Conservation (phyloP, 2,113 vertebrate genomes). For the Peromyscus californicus region DNA sequence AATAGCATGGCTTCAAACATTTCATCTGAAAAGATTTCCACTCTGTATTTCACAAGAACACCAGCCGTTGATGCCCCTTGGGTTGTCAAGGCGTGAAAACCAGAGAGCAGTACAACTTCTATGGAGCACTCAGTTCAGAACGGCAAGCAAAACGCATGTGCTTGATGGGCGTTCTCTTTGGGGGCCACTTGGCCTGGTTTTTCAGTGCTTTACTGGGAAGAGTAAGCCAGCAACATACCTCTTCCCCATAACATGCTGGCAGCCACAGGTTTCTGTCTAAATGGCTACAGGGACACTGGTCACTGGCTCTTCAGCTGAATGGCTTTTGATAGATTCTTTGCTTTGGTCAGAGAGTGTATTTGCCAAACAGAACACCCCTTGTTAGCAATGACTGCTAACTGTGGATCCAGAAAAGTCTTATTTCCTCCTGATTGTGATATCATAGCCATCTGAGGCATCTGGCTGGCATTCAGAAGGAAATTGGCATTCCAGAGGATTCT, state of each 20-base stretch:
- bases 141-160: not conserved
- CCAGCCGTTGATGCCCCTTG: not conserved
- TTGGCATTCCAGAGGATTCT: not conserved
- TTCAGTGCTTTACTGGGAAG: not conserved
- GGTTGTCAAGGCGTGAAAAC: slow-evolving; percentile 15
- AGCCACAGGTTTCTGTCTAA: not conserved
- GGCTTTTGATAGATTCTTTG: not conserved
- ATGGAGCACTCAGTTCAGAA: not conserved
- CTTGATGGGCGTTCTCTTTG: not conserved
- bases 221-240: not conserved
- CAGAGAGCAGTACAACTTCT: not conserved
- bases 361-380: not conserved
- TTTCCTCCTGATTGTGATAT: not conserved
- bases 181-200: not conserved
- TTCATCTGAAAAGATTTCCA: slow-evolving; percentile 49
- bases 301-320: not conserved
- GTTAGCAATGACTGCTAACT: not conserved
- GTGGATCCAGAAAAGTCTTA: not conserved
- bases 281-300: not conserved
- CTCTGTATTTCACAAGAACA: not conserved
- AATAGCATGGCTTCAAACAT: slow-evolving; percentile 65
- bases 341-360: not conserved
- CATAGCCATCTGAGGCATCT: not conserved
- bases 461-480: not conserved
- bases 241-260: not conserved